Evolutionary conservation across 2,113 vertebrate species (phyloP).

Genomic region (Galbula dea): DNA sequence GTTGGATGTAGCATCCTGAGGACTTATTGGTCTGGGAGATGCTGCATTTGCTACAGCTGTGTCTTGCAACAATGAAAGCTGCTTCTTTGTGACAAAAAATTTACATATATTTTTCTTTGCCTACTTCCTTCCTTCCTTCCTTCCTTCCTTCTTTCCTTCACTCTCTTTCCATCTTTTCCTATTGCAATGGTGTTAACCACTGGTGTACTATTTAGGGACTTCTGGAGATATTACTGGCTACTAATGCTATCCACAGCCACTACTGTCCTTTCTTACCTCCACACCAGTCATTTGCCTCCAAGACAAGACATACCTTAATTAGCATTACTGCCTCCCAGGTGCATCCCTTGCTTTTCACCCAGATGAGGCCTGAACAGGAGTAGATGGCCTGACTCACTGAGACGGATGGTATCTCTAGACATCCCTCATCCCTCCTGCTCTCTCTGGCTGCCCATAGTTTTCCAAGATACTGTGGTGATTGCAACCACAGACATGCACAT

Average conservation of each 20-base stretch:
- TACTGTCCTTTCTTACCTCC: background rate
- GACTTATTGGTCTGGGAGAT: background rate
- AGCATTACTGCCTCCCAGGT: background rate
- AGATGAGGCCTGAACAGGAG: background rate
- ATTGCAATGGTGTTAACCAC: background rate
- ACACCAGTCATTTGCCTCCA: background rate
- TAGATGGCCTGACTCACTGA: background rate
- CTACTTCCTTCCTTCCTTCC: no score
- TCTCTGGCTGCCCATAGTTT: background rate
- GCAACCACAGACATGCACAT: background rate
- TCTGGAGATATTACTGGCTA: background rate
- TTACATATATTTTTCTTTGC: background rate
- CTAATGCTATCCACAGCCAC: background rate
- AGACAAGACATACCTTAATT: background rate
- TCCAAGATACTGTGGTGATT: rapidly evolving
- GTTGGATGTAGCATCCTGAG: background rate
- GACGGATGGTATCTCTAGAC: background rate
- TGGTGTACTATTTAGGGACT: background rate
- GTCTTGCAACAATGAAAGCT: background rate
- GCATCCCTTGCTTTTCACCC: background rate
- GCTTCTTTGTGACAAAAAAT: background rate
- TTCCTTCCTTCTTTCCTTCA: no score
- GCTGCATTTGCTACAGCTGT: background rate
- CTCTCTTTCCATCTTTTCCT: background rate
- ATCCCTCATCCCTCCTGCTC: background rate